These are phyloP conservation scores for Philopotamus ludificatus DNA, from an alignment of 1,140 invertebrate genomes.

Conservation along the genomic window DNA sequence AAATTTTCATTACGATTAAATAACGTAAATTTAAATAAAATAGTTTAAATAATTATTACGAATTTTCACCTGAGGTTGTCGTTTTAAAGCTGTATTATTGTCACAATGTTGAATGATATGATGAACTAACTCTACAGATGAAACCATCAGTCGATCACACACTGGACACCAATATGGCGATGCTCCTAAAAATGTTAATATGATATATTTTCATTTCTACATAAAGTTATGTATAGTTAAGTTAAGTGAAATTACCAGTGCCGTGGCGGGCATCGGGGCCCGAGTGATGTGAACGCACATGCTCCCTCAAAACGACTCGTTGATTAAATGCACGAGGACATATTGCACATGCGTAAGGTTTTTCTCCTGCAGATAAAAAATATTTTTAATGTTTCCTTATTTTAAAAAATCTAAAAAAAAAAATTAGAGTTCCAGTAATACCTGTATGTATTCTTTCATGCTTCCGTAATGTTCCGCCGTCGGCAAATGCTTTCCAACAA, in stretches of 20 bases:
- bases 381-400: background rate
- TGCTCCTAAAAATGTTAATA: slow-evolving; percentile 43
- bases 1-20: background rate
- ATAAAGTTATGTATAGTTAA: background rate
- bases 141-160: slow-evolving; percentile 65
- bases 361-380: slow-evolving; percentile 63
- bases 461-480: slow-evolving; percentile 93
- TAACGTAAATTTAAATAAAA: background rate
- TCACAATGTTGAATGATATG: slow-evolving; percentile 82
- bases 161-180: slow-evolving; percentile 72
- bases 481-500: slow-evolving; percentile 98
- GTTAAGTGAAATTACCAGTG: slow-evolving; percentile 44
- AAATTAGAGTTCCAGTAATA: slow-evolving; percentile 27
- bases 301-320: slow-evolving; percentile 76
- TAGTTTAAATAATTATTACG: background rate
- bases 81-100: slow-evolving; percentile 74
- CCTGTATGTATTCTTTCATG: slow-evolving; percentile 97
- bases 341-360: slow-evolving; percentile 93
- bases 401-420: background rate
- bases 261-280: slow-evolving; percentile 65
- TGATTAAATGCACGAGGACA: slow-evolving; percentile 87
- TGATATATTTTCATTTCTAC: slow-evolving; percentile 47
- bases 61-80: slow-evolving; percentile 65
- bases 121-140: slow-evolving; percentile 72
- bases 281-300: slow-evolving; percentile 80